Percentiles rank a stretch among this genome's conserved stretches.
Evolutionary conservation across 2,797 vertebrate genomes (phyloP).

Genomic region (Microcaecilia unicolor): DNA sequence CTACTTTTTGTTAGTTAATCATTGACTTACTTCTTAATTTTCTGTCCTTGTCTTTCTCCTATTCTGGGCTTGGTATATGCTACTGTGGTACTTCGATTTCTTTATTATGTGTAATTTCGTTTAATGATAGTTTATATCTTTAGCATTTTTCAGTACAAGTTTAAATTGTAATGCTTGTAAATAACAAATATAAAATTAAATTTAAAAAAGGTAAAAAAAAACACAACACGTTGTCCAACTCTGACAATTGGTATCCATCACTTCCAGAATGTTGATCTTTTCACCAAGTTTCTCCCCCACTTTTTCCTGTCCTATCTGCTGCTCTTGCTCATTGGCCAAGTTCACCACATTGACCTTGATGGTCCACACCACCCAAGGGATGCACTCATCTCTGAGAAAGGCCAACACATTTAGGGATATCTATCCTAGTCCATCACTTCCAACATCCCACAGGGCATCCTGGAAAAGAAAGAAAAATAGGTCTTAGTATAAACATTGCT

Average conservation of each 20-base stretch:
- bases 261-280: conserved; percentile 95
- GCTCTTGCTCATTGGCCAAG: conserved; percentile 91
- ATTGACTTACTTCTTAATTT: conserved; percentile 19
- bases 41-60: no score
- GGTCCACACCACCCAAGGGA: conserved; percentile 97
- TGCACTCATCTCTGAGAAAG: conserved; percentile 92
- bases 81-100: no score
- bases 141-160: no score
- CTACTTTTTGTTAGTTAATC: no score
- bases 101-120: no score
- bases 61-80: no score
- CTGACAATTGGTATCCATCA: conserved; percentile 95
- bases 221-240: conserved; percentile 96
- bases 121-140: no score
- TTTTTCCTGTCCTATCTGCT: conserved; percentile 95
- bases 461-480: conserved; percentile 35
- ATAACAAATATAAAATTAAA: no score
- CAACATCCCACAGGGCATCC: conserved; percentile 80
- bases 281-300: conserved; percentile 95
- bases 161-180: no score
- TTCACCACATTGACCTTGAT: conserved; percentile 96
- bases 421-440: conserved; percentile 88
- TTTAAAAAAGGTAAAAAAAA: no score
- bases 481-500: no score
- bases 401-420: conserved; percentile 95